Evolutionary conservation across 1,140 invertebrate species (phyloP).

Genomic region (Drosophila pandora): DNA sequence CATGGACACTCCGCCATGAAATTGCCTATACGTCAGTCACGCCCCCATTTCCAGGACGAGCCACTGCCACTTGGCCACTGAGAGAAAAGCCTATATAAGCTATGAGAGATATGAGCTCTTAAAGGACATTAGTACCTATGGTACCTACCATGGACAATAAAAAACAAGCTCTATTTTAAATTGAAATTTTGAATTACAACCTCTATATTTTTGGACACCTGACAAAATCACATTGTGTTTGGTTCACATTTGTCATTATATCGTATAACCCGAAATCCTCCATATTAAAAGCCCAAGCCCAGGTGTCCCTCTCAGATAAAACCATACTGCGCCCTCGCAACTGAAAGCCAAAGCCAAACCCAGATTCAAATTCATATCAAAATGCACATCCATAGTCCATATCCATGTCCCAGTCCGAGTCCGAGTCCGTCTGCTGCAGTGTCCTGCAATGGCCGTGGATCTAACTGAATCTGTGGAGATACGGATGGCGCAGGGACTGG

Average conservation of each 20-base stretch:
- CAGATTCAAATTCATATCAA: neutral
- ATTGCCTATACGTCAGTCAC: neutral
- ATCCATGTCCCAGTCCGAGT: neutral
- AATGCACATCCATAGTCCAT: neutral
- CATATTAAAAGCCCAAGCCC: neutral
- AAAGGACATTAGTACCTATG: too few relatives aligned
- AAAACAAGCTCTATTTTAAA: too few relatives aligned
- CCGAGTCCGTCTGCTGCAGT: neutral
- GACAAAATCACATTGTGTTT: neutral
- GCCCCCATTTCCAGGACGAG: neutral
- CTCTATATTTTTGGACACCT: neutral
- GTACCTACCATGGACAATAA: too few relatives aligned
- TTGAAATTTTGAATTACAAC: neutral
- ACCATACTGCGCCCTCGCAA: neutral
- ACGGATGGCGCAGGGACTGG: constrained; percentile 1
- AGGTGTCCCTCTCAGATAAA: neutral
- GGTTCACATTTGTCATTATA: neutral
- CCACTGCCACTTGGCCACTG: neutral
- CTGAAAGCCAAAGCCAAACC: neutral
- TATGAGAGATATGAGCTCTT: too few relatives aligned
- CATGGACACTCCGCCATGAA: constrained; percentile 2
- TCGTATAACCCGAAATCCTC: neutral
- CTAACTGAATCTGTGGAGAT: neutral
- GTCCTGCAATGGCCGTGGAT: neutral
- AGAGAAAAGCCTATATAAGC: neutral